A percentile compares a stretch with the other conserved stretches of the same genome.
These are phyloP conservation scores for Liasis olivaceus DNA, from an alignment of 2,797 vertebrate species.

Conservation along the genomic window DNA sequence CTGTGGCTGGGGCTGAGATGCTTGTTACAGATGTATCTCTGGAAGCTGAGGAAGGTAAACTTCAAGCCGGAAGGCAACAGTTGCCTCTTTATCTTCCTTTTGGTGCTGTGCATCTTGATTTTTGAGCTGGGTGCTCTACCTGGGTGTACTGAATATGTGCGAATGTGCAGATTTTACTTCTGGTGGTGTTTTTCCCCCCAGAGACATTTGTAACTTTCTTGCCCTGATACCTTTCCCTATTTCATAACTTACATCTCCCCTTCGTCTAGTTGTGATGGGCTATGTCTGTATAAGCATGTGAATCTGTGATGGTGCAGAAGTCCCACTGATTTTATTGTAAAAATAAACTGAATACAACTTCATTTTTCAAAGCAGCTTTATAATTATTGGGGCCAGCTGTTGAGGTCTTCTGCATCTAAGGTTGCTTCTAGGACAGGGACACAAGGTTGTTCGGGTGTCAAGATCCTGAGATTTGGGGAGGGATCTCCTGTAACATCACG, in stretches of 20 bases:
- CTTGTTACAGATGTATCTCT: fast-evolving
- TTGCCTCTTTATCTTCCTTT: not conserved
- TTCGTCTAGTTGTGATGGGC: not conserved
- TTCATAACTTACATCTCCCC: not conserved
- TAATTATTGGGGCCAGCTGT: not conserved
- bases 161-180: not conserved
- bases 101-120: not conserved
- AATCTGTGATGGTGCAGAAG: conserved; percentile 34
- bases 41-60: not conserved
- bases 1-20: fast-evolving
- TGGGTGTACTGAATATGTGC: not conserved
- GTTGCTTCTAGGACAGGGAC: not conserved
- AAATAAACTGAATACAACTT: conserved; percentile 31
- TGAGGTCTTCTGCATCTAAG: not conserved
- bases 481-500: not conserved
- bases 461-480: not conserved
- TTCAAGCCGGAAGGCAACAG: no score
- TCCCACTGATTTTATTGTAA: conserved; percentile 47
- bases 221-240: not conserved
- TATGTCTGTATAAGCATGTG: conserved; percentile 8
- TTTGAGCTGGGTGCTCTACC: not conserved
- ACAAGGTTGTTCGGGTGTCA: fast-evolving
- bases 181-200: conserved; percentile 5
- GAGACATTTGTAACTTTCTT: conserved; percentile 12
- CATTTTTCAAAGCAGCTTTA: not conserved